phyloP scores from a whole-genome alignment of 2,113 vertebrate genomes.

The Oreotragus oreotragus region DNA sequence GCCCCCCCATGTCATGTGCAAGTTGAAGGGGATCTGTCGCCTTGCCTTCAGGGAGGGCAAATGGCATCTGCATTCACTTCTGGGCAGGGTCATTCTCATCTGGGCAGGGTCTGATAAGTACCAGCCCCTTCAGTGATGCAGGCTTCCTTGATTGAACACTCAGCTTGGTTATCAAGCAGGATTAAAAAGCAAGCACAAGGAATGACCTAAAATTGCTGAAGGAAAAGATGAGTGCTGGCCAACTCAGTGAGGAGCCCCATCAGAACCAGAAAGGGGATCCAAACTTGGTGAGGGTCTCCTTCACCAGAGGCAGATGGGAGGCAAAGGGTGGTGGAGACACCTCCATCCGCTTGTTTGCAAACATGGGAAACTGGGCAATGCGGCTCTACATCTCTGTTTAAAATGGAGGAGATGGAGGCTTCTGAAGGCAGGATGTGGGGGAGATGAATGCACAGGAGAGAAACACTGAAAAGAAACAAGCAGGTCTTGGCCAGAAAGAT shows the following conservation, averaged over 20 bases:
- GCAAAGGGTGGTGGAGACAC: background rate
- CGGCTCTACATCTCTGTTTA: background rate
- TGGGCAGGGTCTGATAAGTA: fast-evolving
- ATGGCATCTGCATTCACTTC: background rate
- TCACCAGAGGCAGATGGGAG: background rate
- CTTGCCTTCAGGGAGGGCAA: background rate
- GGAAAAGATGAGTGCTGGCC: background rate
- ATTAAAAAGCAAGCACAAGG: background rate
- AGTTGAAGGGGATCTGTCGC: background rate
- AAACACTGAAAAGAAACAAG: background rate
- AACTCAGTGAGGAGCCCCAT: background rate
- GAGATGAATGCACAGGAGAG: background rate
- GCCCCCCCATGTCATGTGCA: fast-evolving
- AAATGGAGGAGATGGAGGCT: background rate
- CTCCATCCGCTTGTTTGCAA: background rate
- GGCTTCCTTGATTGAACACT: background rate
- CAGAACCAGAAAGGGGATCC: background rate
- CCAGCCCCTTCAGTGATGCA: background rate
- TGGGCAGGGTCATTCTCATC: background rate
- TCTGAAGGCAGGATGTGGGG: background rate
- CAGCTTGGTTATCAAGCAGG: background rate
- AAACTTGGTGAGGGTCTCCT: background rate
- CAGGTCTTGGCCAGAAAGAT: background rate
- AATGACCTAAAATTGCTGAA: background rate
- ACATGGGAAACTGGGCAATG: background rate